phyloP scores from a whole-genome alignment of 2,888 invertebrate genomes.

The Cheilosia variabilis region DNA sequence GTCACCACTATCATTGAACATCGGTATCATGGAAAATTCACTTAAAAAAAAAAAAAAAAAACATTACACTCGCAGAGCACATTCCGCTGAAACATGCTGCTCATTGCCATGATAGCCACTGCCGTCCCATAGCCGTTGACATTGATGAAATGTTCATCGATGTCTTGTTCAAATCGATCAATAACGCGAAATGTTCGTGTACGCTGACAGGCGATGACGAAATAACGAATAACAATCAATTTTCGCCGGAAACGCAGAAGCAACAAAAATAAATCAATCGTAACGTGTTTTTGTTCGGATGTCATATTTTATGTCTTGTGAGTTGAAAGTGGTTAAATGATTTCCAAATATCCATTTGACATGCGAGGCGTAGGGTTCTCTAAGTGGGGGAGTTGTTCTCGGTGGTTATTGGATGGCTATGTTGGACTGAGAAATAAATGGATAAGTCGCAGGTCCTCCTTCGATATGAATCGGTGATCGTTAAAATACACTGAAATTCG shows the following conservation, averaged over 20 bases:
- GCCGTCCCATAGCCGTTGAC: slow-evolving; percentile 20
- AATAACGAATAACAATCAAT: slow-evolving; percentile 61
- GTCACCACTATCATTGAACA: slow-evolving; percentile 31
- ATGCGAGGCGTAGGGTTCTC: slow-evolving; percentile 1
- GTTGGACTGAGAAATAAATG: too few relatives aligned
- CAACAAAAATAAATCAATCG: slow-evolving; percentile 50
- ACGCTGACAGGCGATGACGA: slow-evolving; percentile 55
- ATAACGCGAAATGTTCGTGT: slow-evolving; percentile 48
- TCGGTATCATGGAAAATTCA: slow-evolving; percentile 18
- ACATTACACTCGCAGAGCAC: neutral
- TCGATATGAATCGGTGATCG: too few relatives aligned
- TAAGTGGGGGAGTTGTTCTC: too few relatives aligned
- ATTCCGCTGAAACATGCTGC: neutral
- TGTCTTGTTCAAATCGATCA: slow-evolving; percentile 63
- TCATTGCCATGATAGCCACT: slow-evolving; percentile 3
- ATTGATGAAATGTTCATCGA: slow-evolving; percentile 60
- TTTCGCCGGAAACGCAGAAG: slow-evolving; percentile 35
- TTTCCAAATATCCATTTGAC: slow-evolving; percentile 20
- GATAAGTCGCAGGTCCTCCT: too few relatives aligned
- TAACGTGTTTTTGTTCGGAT: slow-evolving; percentile 21
- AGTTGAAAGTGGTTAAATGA: slow-evolving; percentile 24
- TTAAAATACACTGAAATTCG: too few relatives aligned
- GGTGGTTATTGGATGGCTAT: too few relatives aligned
- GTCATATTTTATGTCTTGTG: slow-evolving; percentile 38
- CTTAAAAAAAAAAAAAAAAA: slow-evolving; percentile 6